Percentiles rank a stretch among this genome's conserved stretches.
phyloP scores from a whole-genome alignment of 2,113 vertebrate species.

The Kryptolebias marmoratus region DNA sequence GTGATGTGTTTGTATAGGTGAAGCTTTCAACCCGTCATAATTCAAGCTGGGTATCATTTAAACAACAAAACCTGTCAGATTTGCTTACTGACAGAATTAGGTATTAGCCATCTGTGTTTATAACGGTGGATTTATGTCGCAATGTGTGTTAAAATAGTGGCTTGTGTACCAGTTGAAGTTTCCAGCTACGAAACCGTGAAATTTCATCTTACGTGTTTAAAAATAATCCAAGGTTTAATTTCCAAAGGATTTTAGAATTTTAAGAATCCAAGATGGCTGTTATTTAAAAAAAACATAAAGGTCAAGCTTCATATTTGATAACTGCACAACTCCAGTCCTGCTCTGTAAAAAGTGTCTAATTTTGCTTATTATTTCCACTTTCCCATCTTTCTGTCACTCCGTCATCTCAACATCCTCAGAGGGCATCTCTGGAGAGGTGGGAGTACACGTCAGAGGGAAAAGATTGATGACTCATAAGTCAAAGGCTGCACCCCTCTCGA shows the following conservation, averaged over 20 bases:
- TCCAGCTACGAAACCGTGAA: background rate
- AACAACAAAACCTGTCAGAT: no score
- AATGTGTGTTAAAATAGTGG: no score
- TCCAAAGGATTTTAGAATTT: constrained; percentile 4
- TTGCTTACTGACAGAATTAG: no score
- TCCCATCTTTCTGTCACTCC: background rate
- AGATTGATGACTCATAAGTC: constrained; percentile 76
- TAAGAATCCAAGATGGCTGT: background rate
- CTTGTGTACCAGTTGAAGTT: background rate
- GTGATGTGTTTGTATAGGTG: background rate
- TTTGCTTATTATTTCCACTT: constrained; percentile 4
- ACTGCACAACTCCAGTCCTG: background rate
- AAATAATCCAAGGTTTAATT: background rate
- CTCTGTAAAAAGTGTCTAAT: no score
- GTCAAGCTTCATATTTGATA: constrained; percentile 11
- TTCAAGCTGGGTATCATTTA: background rate
- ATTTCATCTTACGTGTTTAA: background rate
- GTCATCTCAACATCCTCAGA: constrained; percentile 24
- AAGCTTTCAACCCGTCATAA: background rate
- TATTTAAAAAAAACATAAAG: constrained; percentile 9
- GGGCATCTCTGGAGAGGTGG: constrained; percentile 50
- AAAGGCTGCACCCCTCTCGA: constrained; percentile 70
- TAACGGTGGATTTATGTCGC: background rate
- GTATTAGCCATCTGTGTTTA: background rate
- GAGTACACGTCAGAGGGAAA: constrained; percentile 60